Base-by-base conservation (phyloP, 2,797 vertebrate genomes). In the Pipistrellus pygmaeus region DNA sequence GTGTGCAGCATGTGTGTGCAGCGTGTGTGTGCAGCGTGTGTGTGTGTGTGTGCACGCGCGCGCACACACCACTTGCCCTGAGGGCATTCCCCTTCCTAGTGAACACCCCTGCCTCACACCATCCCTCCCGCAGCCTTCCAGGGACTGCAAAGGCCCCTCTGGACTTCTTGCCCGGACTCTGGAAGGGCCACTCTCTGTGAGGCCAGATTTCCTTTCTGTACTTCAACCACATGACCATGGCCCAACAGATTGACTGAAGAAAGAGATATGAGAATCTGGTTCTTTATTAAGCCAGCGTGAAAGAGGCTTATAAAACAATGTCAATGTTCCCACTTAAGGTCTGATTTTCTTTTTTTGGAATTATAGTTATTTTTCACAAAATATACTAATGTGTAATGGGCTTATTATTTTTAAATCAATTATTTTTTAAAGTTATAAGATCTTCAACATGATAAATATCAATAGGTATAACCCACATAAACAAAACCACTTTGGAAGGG, bases 401-500 rank as follows among this genome's bases (percentile, higher is more conserved):
- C 23, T 94, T 85, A 80, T 73, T 83, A 83, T 77, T 93, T 84
- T 90, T 66, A 85, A 78, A 85, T 85, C 12, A 80, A 51, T 23
- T 13, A 78, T 44, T 82, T 88, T 83, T 69, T 38, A 20, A 76
- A 83, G 46, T 8, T 75, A 10, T 60, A 41, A 88, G 10, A 57
- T 69, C 71, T 84, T 25, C 46, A 69, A 25, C 20, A 51, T 38
- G 44, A 44, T 51, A 23, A 93, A 51, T 27, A 84, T 51, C 51
- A 71, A 9, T 32, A 64, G 17, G 46, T n/a, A 66, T 23, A 76
- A 82, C 32, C 6, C 32, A 91, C 17, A 69, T 62, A 62, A 71
- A 77, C 48, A 62, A 91, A 94, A 60, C 11, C 21, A 44, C 27
- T 87, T 83, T 35, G 32, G 27, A 62, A 48, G 21, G 25, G 72